These are phyloP conservation scores for Pipra filicauda DNA, from an alignment of 2,113 vertebrate genomes.

Conservation along the genomic window DNA sequence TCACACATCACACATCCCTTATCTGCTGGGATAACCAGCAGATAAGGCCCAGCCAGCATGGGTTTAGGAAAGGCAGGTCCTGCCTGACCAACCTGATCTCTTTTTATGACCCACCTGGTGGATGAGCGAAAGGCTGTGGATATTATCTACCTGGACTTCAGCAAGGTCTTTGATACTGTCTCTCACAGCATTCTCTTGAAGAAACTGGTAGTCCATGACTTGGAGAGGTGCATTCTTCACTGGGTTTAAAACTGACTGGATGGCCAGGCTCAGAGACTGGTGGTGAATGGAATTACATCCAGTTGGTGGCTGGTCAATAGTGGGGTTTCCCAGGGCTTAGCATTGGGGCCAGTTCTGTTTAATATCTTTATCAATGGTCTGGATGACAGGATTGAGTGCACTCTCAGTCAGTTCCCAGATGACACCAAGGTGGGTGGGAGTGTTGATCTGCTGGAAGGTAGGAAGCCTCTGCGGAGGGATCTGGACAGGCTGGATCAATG, in stretches of 20 bases:
- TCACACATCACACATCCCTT: not conserved
- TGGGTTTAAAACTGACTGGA: not conserved
- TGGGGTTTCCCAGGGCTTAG: no score
- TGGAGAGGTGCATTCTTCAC: no score
- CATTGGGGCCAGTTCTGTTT: not conserved
- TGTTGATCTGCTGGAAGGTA: not conserved
- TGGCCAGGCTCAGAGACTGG: not conserved
- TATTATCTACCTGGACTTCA: not conserved
- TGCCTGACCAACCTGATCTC: not conserved
- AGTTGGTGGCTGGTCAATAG: not conserved
- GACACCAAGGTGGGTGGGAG: not conserved
- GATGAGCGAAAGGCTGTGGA: not conserved
- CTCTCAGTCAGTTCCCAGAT: not conserved
- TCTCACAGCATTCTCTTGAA: not conserved
- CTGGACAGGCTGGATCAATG: not conserved
- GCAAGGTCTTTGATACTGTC: not conserved
- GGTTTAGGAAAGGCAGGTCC: not conserved
- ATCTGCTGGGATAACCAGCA: no score
- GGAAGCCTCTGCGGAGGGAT: not conserved
- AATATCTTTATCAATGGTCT: not conserved
- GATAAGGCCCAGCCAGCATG: not conserved
- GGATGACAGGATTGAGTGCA: not conserved
- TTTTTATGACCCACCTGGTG: fast-evolving
- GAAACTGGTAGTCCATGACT: not conserved
- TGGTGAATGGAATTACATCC: not conserved